A percentile compares a stretch with the other conserved stretches of the same genome.
Evolutionary conservation across 2,113 vertebrate genomes (phyloP).

Genomic region (Opisthocomus hoazin): DNA sequence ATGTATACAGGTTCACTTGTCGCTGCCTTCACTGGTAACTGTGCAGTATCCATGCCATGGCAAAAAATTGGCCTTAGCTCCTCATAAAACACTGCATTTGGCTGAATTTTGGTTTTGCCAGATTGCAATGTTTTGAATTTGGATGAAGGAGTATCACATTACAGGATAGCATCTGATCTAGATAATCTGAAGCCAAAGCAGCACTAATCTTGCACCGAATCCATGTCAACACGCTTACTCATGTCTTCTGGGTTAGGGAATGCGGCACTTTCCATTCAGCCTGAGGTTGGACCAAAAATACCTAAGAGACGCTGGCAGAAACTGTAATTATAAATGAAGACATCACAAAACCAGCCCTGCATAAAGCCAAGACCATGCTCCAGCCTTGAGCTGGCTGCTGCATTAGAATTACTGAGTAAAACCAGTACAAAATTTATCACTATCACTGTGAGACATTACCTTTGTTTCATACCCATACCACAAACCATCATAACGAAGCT

Average conservation of each 20-base stretch:
- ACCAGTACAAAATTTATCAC: background rate
- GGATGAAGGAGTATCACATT: background rate
- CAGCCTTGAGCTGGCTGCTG: background rate
- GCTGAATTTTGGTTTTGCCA: background rate
- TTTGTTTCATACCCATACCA: background rate
- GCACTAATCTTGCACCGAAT: background rate
- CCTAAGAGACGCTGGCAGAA: background rate
- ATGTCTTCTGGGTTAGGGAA: background rate
- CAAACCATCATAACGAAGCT: background rate
- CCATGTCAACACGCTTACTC: conserved; percentile 9
- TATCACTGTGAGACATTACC: background rate
- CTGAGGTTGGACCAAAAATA: background rate
- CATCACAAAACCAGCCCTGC: background rate
- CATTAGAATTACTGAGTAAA: background rate
- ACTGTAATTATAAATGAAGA: background rate
- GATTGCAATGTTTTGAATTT: background rate
- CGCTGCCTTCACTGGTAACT: background rate
- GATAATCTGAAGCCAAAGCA: background rate
- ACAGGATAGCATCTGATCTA: background rate
- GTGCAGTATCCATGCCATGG: rapidly evolving
- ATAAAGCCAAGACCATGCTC: background rate
- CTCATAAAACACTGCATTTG: background rate
- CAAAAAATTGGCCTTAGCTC: background rate
- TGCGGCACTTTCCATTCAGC: conserved; percentile 21
- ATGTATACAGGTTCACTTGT: background rate